phyloP scores from a whole-genome alignment of 2,888 invertebrate species.

The Coremacera marginata region DNA sequence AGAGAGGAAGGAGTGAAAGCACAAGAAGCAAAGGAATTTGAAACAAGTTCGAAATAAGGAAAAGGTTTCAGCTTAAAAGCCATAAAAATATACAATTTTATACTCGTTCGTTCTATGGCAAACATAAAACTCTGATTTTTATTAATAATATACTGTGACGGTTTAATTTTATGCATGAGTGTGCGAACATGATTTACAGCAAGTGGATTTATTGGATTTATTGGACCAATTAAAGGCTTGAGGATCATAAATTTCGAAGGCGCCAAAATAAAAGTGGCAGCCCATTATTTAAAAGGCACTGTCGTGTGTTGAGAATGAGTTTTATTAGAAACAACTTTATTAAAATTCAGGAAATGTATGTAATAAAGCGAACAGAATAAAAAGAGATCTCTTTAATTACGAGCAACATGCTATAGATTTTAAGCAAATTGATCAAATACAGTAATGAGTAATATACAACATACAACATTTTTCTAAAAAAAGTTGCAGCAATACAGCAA shows the following conservation, averaged over 20 bases:
- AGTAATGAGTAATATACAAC: no score
- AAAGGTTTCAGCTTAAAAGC: not conserved
- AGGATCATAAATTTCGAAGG: not conserved
- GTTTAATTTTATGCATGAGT: conserved; percentile 16
- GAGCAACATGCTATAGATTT: no score
- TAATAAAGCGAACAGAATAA: no score
- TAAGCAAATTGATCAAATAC: no score
- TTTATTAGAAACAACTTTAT: no score
- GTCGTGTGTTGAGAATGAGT: no score
- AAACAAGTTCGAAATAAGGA: not conserved
- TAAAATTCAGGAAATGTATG: no score
- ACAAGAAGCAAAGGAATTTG: not conserved
- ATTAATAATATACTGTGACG: conserved; percentile 25
- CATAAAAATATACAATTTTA: conserved; percentile 14
- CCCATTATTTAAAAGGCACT: no score
- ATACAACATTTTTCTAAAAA: no score
- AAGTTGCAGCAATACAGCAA: no score
- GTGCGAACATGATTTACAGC: conserved; percentile 23
- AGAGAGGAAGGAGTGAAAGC: not conserved
- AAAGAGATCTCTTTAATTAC: no score
- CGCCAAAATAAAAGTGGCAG: not conserved
- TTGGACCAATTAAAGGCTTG: conserved; percentile 12
- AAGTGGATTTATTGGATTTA: conserved; percentile 23
- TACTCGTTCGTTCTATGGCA: not conserved
- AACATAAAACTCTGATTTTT: not conserved